A percentile compares a stretch with the other conserved stretches of the same genome.
phyloP scores from a whole-genome alignment of 1,140 invertebrate genomes.

The Nephotettix cincticeps region DNA sequence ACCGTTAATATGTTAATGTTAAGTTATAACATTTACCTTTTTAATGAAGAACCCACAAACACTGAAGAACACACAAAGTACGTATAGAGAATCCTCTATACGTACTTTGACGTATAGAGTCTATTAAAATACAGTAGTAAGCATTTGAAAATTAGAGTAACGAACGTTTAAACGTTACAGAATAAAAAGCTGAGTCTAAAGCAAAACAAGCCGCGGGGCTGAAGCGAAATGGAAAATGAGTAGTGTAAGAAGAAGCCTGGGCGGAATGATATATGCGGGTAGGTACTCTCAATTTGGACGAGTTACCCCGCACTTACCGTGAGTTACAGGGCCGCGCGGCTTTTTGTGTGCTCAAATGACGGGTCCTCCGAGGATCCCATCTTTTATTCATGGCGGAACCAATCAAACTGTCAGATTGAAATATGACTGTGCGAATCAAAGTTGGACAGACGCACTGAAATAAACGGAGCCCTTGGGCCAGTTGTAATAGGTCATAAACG shows the following conservation, averaged over 20 bases:
- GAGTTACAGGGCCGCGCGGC: background rate
- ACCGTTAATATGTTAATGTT: no score
- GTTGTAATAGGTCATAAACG: conserved; percentile 1
- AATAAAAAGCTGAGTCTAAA: background rate
- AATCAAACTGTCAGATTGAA: conserved; percentile 20
- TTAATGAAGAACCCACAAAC: no score
- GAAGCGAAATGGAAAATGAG: background rate
- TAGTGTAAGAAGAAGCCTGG: background rate
- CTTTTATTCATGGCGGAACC: conserved; percentile 15
- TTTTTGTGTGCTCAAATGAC: conserved; percentile 17
- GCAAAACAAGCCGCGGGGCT: background rate
- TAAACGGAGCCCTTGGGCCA: background rate
- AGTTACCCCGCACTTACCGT: background rate
- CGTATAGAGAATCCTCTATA: no score
- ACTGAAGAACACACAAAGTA: no score
- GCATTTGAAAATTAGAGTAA: no score
- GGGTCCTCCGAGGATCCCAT: background rate
- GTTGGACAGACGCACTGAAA: conserved; percentile 16
- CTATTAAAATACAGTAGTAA: no score
- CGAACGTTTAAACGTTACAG: no score
- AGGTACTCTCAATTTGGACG: conserved; percentile 7
- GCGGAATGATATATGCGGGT: conserved; percentile 12
- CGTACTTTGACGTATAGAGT: no score
- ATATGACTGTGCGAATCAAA: conserved; percentile 22
- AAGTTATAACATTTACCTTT: no score